Evolutionary conservation across 2,797 vertebrate species (phyloP).

Genomic region (Arnoldichthys spilopterus): DNA sequence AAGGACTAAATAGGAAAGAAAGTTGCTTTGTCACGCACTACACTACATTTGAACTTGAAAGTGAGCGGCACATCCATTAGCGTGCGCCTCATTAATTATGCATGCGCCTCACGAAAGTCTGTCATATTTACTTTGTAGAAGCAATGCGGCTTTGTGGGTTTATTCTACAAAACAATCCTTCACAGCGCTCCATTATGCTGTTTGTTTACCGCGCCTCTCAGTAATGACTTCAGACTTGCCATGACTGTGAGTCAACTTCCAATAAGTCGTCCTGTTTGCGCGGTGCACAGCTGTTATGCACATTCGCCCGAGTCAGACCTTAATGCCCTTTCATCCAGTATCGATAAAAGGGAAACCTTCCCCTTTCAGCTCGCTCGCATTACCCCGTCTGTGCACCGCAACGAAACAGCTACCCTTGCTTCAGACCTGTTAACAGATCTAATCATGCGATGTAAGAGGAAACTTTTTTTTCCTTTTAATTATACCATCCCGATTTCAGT

Average conservation of each 20-base stretch:
- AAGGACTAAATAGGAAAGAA: slow-evolving; percentile 19
- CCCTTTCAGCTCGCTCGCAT: not conserved
- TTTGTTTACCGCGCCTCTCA: slow-evolving; percentile 39
- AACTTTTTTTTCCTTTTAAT: not conserved
- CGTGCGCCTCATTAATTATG: slow-evolving; percentile 39
- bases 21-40: slow-evolving; percentile 31
- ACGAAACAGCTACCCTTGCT: not conserved
- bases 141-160: slow-evolving; percentile 15
- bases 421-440: not conserved
- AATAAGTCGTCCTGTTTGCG: slow-evolving; percentile 34
- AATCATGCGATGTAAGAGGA: not conserved
- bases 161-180: slow-evolving; percentile 37
- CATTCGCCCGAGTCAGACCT: slow-evolving; percentile 24
- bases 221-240: slow-evolving; percentile 31
- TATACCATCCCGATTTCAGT: not conserved
- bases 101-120: slow-evolving; percentile 35
- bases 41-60: slow-evolving; percentile 38
- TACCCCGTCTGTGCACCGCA: not conserved
- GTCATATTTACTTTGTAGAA: slow-evolving; percentile 32
- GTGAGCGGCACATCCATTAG: slow-evolving; percentile 26
- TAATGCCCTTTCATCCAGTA: slow-evolving; percentile 13
- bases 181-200: slow-evolving; percentile 16
- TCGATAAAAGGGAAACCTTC: slow-evolving; percentile 13
- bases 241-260: slow-evolving; percentile 35
- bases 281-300: slow-evolving; percentile 21